Conservation (phyloP, 1,140 invertebrate genomes). For the Zeugodacus cucurbitae region DNA sequence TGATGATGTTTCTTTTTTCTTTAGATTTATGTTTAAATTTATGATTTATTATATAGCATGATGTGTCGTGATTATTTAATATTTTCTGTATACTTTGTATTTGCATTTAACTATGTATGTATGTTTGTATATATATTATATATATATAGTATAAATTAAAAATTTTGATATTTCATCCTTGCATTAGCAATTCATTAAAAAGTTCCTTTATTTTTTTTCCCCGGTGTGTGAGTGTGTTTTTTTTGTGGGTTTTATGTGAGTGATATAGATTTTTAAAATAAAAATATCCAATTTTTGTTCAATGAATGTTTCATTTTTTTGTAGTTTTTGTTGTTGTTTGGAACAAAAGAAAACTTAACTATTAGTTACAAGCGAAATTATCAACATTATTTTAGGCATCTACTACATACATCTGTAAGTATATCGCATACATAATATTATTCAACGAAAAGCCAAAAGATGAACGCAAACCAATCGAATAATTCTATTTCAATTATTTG, state of each 20-base stretch:
- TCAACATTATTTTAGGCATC: constrained; percentile 31
- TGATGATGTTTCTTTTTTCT: not conserved
- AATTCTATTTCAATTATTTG: not conserved
- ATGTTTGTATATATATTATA: not conserved
- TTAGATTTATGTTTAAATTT: not conserved
- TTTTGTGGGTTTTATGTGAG: not conserved
- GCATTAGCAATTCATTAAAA: not conserved
- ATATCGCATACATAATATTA: not conserved
- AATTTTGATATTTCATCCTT: constrained; percentile 5
- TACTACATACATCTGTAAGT: not conserved
- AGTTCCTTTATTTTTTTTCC: not conserved
- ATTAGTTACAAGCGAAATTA: not conserved
- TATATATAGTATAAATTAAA: constrained; percentile 17
- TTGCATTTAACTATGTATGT: constrained; percentile 34
- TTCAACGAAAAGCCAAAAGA: not conserved
- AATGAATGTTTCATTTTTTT: constrained; percentile 7
- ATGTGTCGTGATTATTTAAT: not conserved
- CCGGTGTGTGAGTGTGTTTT: not conserved
- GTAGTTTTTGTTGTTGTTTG: not conserved
- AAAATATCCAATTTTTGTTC: not conserved
- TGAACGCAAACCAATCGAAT: not conserved
- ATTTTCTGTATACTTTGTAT: constrained; percentile 20
- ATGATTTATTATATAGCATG: constrained; percentile 9
- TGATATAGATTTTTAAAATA: not conserved
- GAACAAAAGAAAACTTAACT: constrained; percentile 3